Evolutionary conservation across 2,113 vertebrate genomes (phyloP).

Genomic region (Pithys albifrons): DNA sequence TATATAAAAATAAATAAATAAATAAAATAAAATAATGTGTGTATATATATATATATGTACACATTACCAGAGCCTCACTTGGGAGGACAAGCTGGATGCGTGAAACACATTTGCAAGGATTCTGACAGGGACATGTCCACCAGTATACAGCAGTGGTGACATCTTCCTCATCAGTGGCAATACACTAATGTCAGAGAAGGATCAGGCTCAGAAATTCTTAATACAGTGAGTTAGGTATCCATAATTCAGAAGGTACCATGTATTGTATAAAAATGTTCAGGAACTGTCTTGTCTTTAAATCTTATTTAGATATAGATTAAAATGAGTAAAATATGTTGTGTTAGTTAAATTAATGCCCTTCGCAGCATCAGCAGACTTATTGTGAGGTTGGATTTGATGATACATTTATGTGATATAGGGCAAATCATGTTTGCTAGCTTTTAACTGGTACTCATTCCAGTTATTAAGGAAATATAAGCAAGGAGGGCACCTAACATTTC

Average conservation of each 20-base stretch:
- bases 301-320: not conserved
- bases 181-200: not conserved
- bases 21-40: too few relatives aligned
- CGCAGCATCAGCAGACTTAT: not conserved
- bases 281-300: not conserved
- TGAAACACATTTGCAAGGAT: not conserved
- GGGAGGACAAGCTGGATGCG: not conserved
- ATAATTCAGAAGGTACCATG: not conserved
- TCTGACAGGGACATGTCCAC: not conserved
- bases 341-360: not conserved
- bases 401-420: accelerated
- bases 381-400: not conserved
- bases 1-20: not conserved
- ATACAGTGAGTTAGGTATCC: not conserved
- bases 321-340: not conserved
- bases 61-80: too few relatives aligned
- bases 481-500: not conserved
- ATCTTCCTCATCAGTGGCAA: not conserved
- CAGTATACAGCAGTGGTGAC: too few relatives aligned
- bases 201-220: not conserved
- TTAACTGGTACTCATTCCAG: not conserved
- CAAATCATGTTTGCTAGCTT: not conserved
- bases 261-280: not conserved
- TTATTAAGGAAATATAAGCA: not conserved
- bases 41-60: too few relatives aligned